phyloP scores from a whole-genome alignment of 1,140 invertebrate genomes.

The Drosophila micromelanica region DNA sequence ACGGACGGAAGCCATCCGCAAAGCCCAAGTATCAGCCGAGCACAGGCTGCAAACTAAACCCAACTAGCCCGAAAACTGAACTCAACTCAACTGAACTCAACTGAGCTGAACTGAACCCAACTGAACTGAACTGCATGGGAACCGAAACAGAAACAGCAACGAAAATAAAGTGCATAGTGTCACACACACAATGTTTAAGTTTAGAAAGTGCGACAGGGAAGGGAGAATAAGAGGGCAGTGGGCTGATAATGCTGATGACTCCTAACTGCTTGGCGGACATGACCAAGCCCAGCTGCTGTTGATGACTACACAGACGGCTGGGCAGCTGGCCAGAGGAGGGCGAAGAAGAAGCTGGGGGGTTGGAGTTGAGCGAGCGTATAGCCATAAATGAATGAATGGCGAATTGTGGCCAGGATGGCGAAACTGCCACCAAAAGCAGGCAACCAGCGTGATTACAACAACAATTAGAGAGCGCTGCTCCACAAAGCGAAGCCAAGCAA shows the following conservation, averaged over 20 bases:
- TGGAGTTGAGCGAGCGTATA: slow-evolving; percentile 38
- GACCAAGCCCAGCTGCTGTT: slow-evolving; percentile 13
- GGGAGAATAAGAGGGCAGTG: slow-evolving; percentile 3
- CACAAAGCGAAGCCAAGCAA: slow-evolving; percentile 34
- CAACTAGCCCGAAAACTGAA: slow-evolving; percentile 39
- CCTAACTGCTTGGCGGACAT: slow-evolving; percentile 21
- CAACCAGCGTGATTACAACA: slow-evolving; percentile 70
- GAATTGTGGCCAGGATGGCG: slow-evolving; percentile 63
- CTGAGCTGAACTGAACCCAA: slow-evolving; percentile 40
- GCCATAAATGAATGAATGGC: slow-evolving; percentile 73
- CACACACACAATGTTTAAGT: slow-evolving; percentile 34
- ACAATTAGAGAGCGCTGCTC: slow-evolving; percentile 57
- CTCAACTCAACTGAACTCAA: slow-evolving; percentile 49
- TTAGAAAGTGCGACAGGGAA: not conserved
- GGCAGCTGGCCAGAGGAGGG: slow-evolving; percentile 28
- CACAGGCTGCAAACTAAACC: slow-evolving; percentile 45
- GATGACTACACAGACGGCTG: slow-evolving; percentile 33
- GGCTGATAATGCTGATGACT: slow-evolving; percentile 76
- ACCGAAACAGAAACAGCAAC: slow-evolving; percentile 34
- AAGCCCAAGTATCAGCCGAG: slow-evolving; percentile 54
- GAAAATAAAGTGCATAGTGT: slow-evolving; percentile 53
- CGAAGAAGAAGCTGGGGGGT: not conserved
- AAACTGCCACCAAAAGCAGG: slow-evolving; percentile 39
- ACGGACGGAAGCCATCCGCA: slow-evolving; percentile 63
- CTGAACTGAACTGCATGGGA: not conserved